Evolutionary conservation across 1,140 invertebrate species (phyloP), one percentile per base, ranked within the genome.

Genomic region (Gryon sp.): DNA sequence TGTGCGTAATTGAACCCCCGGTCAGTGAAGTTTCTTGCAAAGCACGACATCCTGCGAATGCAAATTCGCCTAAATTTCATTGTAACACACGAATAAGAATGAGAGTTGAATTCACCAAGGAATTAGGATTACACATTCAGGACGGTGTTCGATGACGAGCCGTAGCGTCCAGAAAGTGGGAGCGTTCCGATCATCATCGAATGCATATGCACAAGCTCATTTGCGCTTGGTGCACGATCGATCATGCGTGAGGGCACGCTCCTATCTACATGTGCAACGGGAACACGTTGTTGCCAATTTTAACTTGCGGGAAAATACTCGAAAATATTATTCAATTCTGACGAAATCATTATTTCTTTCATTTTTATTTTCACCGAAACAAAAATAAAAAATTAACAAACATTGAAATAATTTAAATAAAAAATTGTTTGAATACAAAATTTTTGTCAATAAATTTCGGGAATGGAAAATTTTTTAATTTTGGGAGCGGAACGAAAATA

Each of bases 51-150:
- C 70, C 78, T 82, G 80, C 79, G 85, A 82, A 86, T 86, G 85
- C 84, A 86, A 86, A 86, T 86, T 75, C 78, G 72, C 77, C 83
- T 83, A 82, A 86, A 85, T 83, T 81, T 84, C 74, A 73, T 76
- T 75, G 80, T 65, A 41, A 38, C 45, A 45, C 19, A 40, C 66
- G 83, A 84, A 84, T 84, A 78, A 78, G 70, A 85, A 85, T 85
- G 79, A 84, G 73, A 41, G 43, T 5, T 53, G 38, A 34, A 20
- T 26, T 41, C 73, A 65, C 40, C 69, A 65, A 40, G 41, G 55
- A 65, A 40, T 53, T 62, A 74, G 72, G 78, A 76, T 86, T 85
- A 84, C 57, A 80, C 74, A 86, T 86, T 84, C 85, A 79, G 75
- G 79, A 65, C 80, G 78, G 80, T 74, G 79, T 79, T 68, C 76